Base-by-base conservation (phyloP, 2,888 invertebrate genomes). In the Phengaris arion region DNA sequence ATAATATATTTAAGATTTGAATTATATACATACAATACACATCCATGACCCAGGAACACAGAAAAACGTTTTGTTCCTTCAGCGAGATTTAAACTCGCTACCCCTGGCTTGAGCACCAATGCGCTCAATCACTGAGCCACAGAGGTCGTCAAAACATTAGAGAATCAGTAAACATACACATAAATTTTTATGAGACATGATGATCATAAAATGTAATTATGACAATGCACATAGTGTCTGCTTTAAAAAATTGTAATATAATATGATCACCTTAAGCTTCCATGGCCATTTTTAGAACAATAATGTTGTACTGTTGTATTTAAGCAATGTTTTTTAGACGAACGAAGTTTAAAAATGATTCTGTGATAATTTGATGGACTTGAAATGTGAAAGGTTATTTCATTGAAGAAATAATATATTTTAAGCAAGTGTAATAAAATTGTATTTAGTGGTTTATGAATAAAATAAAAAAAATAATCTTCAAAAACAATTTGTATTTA, bases 331-430 rank as follows among this genome's bases (percentile, higher is more conserved):
- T 52, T 52, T 52, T 52, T 52, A 52, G 5, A 55, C n/a, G 2
- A n/a, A 55, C 7, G n/a, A 64, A 45, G 35, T 35, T 35, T 35
- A 64, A 70, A 54, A 72, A 35, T 13, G 46, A 35, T 72, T 54
- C 72, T 72, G 72, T 72, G 72, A 72, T 72, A 72, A 22, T 35
- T 69, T 72, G 35, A 72, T 70, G 35, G 72, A 54, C 22, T 52
- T 54, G 54, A 52, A 52, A 72, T 64, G 57, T 72, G 57, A 48
- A 45, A 9, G 15, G 35, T 13, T 55, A 45, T 48, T 68, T 45
- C 22, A 48, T 74, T 48, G 35, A 54, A 64, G 64, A 74, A 22
- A 68, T 54, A 64, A 59, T 57, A 74, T 74, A 73, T 74, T 68
- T 74, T 64, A 59, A 35, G 68, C 68, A 68, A 51, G 7, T 52